Evolutionary conservation across 2,888 invertebrate species (phyloP).

Genomic region (Dromius quadrimaculatus): DNA sequence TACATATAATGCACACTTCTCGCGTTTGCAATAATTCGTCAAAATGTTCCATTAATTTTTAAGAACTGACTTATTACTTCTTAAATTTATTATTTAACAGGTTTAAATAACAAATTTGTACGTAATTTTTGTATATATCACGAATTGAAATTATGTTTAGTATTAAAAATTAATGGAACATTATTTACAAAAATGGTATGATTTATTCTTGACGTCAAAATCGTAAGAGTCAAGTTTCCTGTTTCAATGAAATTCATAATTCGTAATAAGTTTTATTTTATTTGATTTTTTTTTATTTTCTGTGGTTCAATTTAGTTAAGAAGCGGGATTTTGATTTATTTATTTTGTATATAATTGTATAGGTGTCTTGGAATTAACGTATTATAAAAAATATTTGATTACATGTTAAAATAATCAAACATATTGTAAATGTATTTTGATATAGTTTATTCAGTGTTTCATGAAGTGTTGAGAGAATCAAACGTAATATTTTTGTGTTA

Average conservation of each 20-base stretch:
- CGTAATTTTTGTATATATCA: constrained; percentile 29
- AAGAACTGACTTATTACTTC: not conserved
- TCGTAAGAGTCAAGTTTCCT: constrained; percentile 26
- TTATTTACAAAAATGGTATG: constrained; percentile 13
- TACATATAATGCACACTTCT: constrained; percentile 21
- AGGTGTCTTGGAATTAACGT: constrained; percentile 34
- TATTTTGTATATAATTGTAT: constrained; percentile 34
- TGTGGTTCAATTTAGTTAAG: not conserved
- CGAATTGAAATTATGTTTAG: not conserved
- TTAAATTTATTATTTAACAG: not conserved
- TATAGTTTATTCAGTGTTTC: constrained; percentile 26
- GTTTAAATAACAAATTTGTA: constrained; percentile 27
- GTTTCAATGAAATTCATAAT: constrained; percentile 14
- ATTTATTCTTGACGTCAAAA: constrained; percentile 20
- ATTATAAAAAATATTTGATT: constrained; percentile 25
- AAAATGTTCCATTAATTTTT: constrained; percentile 22
- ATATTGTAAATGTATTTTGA: constrained; percentile 32
- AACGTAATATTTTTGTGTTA: constrained; percentile 29
- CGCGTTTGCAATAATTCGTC: constrained; percentile 15
- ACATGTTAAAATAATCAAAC: constrained; percentile 24
- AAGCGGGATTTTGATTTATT: constrained; percentile 25
- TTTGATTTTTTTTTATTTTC: no score
- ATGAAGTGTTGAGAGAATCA: not conserved
- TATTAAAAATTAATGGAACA: constrained; percentile 25
- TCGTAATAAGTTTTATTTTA: no score